Conservation (phyloP, 2,888 invertebrate genomes). For the Spodoptera littoralis region DNA sequence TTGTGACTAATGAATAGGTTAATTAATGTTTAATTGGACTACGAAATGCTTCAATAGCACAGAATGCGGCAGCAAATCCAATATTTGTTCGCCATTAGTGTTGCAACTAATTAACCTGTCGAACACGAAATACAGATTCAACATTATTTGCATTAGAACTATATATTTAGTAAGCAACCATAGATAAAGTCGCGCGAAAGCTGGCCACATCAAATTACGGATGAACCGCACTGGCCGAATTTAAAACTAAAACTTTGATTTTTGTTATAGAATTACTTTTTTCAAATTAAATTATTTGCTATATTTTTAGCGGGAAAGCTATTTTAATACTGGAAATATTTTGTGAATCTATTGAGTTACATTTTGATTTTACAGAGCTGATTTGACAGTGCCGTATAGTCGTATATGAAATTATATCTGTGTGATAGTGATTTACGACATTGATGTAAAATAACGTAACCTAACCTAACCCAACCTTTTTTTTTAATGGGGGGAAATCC, state of each 20-base stretch:
- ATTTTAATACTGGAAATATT: no score
- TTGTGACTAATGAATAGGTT: conserved; percentile 40
- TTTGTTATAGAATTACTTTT: conserved; percentile 14
- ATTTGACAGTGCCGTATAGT: no score
- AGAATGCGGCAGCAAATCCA: conserved; percentile 52
- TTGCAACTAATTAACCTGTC: conserved; percentile 50
- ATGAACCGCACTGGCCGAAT: conserved; percentile 14
- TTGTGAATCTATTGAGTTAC: no score
- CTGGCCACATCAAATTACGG: conserved; percentile 14
- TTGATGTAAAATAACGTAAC: no score
- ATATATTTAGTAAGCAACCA: conserved; percentile 28
- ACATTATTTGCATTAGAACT: conserved; percentile 37
- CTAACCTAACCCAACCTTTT: no score
- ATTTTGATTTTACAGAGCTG: no score
- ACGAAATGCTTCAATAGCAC: conserved; percentile 42
- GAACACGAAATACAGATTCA: conserved; percentile 38
- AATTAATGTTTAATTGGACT: conserved; percentile 49
- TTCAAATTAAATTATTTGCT: conserved; percentile 33
- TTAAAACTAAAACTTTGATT: conserved; percentile 13
- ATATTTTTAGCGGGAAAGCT: conserved; percentile 12
- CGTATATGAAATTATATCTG: no score
- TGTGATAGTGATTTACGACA: no score
- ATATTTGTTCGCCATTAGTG: conserved; percentile 57
- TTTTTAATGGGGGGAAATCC: no score
- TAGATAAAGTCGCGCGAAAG: conserved; percentile 24